These are phyloP conservation scores for Oncorhynchus masou DNA, from an alignment of 2,113 vertebrate genomes.

Conservation along the genomic window DNA sequence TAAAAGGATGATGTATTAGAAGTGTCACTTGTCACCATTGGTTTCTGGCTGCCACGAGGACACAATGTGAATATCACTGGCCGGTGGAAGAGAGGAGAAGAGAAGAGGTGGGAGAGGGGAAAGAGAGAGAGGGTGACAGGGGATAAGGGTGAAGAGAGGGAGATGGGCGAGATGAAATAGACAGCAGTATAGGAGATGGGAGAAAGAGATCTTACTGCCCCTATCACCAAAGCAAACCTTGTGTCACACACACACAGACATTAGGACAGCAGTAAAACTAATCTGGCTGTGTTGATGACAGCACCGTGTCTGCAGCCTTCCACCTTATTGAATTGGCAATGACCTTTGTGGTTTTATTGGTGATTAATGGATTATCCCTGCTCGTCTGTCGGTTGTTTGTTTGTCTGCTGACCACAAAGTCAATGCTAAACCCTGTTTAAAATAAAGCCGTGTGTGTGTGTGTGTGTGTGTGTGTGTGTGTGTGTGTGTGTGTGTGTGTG, in stretches of 20 bases:
- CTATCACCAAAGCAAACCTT: background rate
- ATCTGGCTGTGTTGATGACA: background rate
- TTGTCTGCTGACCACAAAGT: background rate
- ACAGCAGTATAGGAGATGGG: background rate
- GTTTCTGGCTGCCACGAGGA: conserved; percentile 38
- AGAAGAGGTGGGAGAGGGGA: background rate
- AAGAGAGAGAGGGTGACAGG: background rate
- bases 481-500: no score
- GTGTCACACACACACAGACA: background rate
- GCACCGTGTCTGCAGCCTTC: background rate
- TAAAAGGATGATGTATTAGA: conserved; percentile 58
- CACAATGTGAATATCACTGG: conserved; percentile 32
- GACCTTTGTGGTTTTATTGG: background rate
- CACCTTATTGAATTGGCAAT: background rate
- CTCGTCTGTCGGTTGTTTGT: no score
- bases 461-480: no score
- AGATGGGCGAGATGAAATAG: background rate
- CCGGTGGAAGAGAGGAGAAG: background rate
- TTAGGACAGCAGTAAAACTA: background rate
- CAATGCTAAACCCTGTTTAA: background rate
- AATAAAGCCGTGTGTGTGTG: no score
- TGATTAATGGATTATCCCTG: background rate
- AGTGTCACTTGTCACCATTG: conserved; percentile 53
- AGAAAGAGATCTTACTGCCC: background rate
- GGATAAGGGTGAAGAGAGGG: background rate